Evolutionary conservation across 2,113 vertebrate species (phyloP).

Genomic region (Phaetusa simplex): DNA sequence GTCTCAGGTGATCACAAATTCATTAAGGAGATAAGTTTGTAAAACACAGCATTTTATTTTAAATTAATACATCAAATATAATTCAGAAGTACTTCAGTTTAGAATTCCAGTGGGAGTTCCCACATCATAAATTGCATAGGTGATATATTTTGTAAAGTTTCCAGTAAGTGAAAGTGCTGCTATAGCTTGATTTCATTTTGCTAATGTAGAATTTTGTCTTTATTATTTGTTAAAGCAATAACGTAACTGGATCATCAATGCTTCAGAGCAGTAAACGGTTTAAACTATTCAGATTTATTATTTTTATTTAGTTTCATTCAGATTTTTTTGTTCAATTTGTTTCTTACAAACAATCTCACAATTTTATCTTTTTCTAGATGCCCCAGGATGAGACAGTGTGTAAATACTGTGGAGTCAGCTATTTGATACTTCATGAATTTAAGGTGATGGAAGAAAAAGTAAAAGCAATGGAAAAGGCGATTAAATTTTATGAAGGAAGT

Average conservation of each 20-base stretch:
- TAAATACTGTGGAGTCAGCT: conserved; percentile 90
- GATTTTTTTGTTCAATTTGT: neutral
- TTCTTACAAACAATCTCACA: neutral
- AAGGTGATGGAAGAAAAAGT: conserved; percentile 83
- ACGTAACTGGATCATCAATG: neutral
- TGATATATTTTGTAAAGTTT: neutral
- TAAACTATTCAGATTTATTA: neutral
- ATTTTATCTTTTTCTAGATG: conserved; percentile 71
- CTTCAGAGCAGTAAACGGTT: neutral
- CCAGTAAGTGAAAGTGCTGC: neutral
- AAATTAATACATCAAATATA: neutral
- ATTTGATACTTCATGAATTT: conserved; percentile 89
- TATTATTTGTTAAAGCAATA: neutral
- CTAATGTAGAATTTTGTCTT: neutral
- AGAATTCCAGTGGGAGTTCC: neutral
- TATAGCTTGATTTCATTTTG: neutral
- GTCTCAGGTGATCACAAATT: neutral
- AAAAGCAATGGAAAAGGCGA: conserved; percentile 79
- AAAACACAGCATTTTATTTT: neutral
- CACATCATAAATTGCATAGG: neutral
- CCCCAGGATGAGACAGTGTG: conserved; percentile 82
- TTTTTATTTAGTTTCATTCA: neutral
- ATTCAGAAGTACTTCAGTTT: neutral
- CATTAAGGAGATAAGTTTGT: neutral
- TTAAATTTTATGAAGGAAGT: conserved; percentile 75